A percentile compares a stretch with the other conserved stretches of the same genome.
These are phyloP conservation scores for Oscheius sp. DNA, from an alignment of 2,888 invertebrate genomes.

Conservation along the genomic window DNA sequence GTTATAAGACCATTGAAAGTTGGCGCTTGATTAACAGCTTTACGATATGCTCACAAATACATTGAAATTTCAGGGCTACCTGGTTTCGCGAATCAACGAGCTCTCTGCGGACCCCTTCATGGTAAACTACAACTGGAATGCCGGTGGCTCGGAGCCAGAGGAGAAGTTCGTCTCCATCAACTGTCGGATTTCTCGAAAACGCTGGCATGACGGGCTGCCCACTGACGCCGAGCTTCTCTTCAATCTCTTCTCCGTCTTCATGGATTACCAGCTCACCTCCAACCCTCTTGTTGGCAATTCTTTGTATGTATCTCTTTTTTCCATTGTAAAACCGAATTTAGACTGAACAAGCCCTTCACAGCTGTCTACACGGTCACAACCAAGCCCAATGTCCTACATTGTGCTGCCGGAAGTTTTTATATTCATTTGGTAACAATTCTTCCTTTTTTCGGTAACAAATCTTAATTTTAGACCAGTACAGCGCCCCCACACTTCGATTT, in stretches of 20 bases:
- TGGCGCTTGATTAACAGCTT: no score
- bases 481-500: conserved; percentile 51
- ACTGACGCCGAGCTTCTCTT: conserved; percentile 57
- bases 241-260: conserved; percentile 52
- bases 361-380: conserved; percentile 47
- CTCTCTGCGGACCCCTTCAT: conserved; percentile 48
- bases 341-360: conserved; percentile 54
- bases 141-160: conserved; percentile 55
- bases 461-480: conserved; percentile 35
- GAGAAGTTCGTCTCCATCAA: conserved; percentile 25
- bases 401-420: conserved; percentile 46
- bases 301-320: conserved; percentile 35
- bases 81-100: conserved; percentile 50
- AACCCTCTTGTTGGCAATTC: conserved; percentile 52
- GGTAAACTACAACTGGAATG: conserved; percentile 55
- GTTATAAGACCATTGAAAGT: no score
- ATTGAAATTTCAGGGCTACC: conserved; percentile 39
- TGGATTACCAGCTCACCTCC: conserved; percentile 56
- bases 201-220: conserved; percentile 55
- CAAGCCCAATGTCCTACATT: conserved; percentile 43
- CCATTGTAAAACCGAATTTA: conserved; percentile 9
- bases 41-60: no score
- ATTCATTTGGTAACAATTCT: conserved; percentile 44
- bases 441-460: not conserved
- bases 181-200: conserved; percentile 41